Evolutionary conservation across 2,888 invertebrate genomes (phyloP), one percentile per base, ranked within the genome.

Genomic region (Peribatodes rhomboidaria): DNA sequence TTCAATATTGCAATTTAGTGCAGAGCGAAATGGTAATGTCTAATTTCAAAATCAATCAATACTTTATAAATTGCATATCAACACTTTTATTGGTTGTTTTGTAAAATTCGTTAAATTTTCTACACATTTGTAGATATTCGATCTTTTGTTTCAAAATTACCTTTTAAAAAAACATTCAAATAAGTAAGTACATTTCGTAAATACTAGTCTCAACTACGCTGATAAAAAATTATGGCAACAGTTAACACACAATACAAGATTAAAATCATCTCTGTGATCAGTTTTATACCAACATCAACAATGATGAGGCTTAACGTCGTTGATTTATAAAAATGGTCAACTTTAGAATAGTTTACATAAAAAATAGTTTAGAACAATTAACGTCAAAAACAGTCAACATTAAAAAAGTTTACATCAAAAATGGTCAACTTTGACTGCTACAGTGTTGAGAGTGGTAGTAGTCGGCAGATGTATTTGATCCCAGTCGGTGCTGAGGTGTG

Each of bases 401-500:
- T 37, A n/a, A 18, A 37, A 20, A 7, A 14, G 39, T 39, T 39
- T 27, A 39, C 16, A 61, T 69, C 82, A 98, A 90, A 98, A 98
- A 89, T 98, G 98, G 89, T 98, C 98, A 69, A 98, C 97, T 91
- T 97, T 96, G 63, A 98, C 98, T 58, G 98, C 97, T 41, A 98
- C 97, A 69, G 97, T 97, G 86, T 97, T 97, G 52, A 97, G 95
- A 22, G 97, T 97, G 65, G 97, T 96, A 73, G 97, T 97, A 71
- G 96, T 96, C 53, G 97, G 97, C 75, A 98, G 94, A 79, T 97
- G 95, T 75, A 97, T 97, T 75, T 97, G 97, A 78, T 97, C 97
- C 96, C 98, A 96, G 83, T 97, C 96, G 71, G 97, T 96, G 85
- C 96, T 96, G 76, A 97, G 95, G 89, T 97, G 97, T 80, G 97